Evolutionary conservation across 1,140 invertebrate genomes (phyloP).

Genomic region (Leptinotarsa undecemlineata): DNA sequence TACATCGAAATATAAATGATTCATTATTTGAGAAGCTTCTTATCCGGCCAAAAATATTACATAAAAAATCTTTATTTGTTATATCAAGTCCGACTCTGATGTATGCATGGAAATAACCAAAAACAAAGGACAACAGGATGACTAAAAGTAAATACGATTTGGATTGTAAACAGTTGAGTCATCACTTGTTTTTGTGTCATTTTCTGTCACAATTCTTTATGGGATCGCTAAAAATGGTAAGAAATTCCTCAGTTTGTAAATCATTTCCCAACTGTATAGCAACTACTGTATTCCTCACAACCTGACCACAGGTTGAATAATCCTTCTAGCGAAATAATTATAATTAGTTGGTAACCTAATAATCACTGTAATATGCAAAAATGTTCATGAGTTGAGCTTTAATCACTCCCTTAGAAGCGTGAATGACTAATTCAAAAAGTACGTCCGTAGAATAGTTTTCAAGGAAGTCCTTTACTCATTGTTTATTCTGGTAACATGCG

Average conservation of each 20-base stretch:
- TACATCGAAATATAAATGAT: too few relatives aligned
- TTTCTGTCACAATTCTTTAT: neutral
- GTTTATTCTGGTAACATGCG: neutral
- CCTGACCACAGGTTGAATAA: neutral
- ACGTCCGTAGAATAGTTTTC: neutral
- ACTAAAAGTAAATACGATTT: constrained; percentile 8
- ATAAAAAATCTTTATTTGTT: neutral
- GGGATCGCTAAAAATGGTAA: constrained; percentile 2
- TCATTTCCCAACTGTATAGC: neutral
- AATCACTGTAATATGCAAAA: neutral
- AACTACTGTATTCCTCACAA: constrained; percentile 1
- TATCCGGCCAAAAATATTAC: too few relatives aligned
- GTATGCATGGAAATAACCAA: neutral
- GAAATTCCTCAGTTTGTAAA: constrained; percentile 8
- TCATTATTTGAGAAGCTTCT: too few relatives aligned
- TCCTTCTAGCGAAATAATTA: neutral
- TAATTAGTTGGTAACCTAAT: neutral
- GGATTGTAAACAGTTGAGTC: constrained; percentile 3
- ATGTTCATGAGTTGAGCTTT: constrained; percentile 2
- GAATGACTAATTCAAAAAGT: constrained; percentile 1
- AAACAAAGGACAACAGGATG: constrained; percentile 3
- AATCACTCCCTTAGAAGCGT: constrained; percentile 1
- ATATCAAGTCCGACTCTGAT: neutral
- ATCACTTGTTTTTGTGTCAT: constrained; percentile 2
- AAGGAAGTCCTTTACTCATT: constrained; percentile 2